Evolutionary conservation across 1,140 invertebrate species (phyloP).

Genomic region (Colletes latitarsis): DNA sequence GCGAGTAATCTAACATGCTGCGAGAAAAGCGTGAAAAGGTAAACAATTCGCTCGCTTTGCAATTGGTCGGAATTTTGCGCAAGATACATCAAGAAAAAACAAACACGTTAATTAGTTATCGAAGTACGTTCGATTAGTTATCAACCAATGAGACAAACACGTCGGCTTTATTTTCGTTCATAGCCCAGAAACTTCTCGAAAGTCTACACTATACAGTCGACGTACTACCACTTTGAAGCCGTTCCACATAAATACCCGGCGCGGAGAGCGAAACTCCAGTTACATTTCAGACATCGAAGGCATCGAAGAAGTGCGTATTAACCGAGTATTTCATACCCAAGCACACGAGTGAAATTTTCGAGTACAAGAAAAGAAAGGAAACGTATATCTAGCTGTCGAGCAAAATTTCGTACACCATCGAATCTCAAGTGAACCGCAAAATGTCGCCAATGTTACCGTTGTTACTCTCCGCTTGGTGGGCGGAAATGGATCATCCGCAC

Average conservation of each 20-base stretch:
- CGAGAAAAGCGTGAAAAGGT: neutral
- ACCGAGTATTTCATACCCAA: rapidly evolving
- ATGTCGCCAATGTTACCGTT: constrained; percentile 77
- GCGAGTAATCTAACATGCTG: neutral
- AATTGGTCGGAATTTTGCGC: neutral
- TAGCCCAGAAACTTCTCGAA: constrained; percentile 34
- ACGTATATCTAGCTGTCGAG: too few relatives aligned
- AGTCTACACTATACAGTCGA: neutral
- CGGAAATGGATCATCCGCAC: constrained; percentile 62
- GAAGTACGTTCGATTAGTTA: neutral
- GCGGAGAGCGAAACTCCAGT: constrained; percentile 20
- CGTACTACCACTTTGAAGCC: constrained; percentile 6
- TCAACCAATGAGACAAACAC: neutral
- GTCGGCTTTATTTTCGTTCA: constrained; percentile 9
- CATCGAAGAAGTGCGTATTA: neutral
- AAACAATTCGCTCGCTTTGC: neutral
- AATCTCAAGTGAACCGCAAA: constrained; percentile 28
- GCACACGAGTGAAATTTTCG: neutral
- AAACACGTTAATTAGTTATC: neutral
- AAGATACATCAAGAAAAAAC: neutral
- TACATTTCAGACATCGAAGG: neutral
- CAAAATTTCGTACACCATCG: too few relatives aligned
- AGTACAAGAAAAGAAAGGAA: too few relatives aligned
- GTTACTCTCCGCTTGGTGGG: constrained; percentile 76
- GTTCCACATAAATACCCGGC: constrained; percentile 37